Percentiles rank a stretch among this genome's conserved stretches.
These are phyloP conservation scores for Forbesichthys agassizii DNA, from an alignment of 2,113 vertebrate genomes.

Conservation along the genomic window DNA sequence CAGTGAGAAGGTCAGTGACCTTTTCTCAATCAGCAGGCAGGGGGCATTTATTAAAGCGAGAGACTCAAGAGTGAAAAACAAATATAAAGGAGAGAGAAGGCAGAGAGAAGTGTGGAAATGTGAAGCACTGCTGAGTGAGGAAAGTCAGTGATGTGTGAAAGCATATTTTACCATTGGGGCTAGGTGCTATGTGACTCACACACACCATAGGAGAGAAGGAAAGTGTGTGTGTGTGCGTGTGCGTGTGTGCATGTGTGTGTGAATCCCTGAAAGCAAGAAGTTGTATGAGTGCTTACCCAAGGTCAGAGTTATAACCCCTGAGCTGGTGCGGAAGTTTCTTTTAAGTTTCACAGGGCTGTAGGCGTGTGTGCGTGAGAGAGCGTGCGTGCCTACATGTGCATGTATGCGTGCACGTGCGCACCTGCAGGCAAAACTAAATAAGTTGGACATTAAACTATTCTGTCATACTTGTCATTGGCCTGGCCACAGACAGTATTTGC, in stretches of 20 bases:
- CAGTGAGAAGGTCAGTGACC: no score
- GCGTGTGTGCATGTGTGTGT: conserved; percentile 21
- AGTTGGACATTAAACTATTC: no score
- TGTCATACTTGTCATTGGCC: no score
- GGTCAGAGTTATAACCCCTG: conserved; percentile 41
- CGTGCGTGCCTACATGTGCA: neutral
- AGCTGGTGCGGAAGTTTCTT: conserved; percentile 34
- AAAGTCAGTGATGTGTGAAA: conserved; percentile 62
- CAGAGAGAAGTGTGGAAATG: conserved; percentile 12
- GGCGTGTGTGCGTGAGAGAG: neutral
- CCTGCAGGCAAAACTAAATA: neutral
- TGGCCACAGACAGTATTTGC: no score
- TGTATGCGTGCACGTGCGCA: neutral
- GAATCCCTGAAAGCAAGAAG: conserved; percentile 40
- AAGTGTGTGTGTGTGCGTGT: neutral
- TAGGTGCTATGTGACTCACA: conserved; percentile 42
- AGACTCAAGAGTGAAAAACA: no score
- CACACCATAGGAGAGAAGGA: neutral
- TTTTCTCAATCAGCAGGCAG: no score
- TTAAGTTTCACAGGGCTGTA: conserved; percentile 39
- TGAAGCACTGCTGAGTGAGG: conserved; percentile 35
- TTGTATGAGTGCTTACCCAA: conserved; percentile 38
- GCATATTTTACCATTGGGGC: conserved; percentile 50
- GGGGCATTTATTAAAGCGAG: no score
- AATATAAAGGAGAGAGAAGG: neutral